These are phyloP conservation scores for Xanthorhoe spadicearia DNA, from an alignment of 2,888 invertebrate species.

Conservation along the genomic window DNA sequence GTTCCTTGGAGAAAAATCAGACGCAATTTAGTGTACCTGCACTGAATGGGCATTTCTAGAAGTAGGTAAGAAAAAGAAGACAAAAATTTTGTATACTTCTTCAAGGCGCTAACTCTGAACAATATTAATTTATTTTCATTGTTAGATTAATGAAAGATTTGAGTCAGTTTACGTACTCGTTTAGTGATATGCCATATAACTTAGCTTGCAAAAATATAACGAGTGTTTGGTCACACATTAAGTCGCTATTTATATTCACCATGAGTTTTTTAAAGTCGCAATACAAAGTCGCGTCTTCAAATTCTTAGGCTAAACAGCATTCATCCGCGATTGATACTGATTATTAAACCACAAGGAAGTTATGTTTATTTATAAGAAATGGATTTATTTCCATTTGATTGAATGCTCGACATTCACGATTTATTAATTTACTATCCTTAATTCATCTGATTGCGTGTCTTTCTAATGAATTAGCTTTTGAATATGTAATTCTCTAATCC, in stretches of 20 bases:
- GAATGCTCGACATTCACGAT: slow-evolving; percentile 39
- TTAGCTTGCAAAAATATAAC: not conserved
- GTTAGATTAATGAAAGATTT: no score
- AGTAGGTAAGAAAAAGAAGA: no score
- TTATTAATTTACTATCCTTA: slow-evolving; percentile 38
- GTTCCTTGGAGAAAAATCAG: not conserved
- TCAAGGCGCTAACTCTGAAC: no score
- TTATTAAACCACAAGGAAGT: slow-evolving; percentile 40
- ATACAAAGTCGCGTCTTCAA: slow-evolving; percentile 13
- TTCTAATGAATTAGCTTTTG: slow-evolving; percentile 12
- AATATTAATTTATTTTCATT: no score
- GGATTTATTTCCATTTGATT: slow-evolving; percentile 38
- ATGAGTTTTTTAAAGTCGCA: slow-evolving; percentile 2
- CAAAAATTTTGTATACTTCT: no score
- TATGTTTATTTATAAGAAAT: slow-evolving; percentile 39
- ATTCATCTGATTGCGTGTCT: slow-evolving; percentile 29
- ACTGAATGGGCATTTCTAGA: not conserved
- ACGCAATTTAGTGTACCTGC: not conserved
- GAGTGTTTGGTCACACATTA: not conserved
- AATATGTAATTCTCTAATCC: slow-evolving; percentile 11
- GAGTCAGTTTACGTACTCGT: no score
- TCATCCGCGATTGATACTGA: slow-evolving; percentile 29
- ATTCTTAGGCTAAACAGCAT: not conserved
- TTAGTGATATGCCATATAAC: no score
- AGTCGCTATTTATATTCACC: not conserved